Conservation (phyloP, 2,797 vertebrate species). For the Coracias cyanogaster region DNA sequence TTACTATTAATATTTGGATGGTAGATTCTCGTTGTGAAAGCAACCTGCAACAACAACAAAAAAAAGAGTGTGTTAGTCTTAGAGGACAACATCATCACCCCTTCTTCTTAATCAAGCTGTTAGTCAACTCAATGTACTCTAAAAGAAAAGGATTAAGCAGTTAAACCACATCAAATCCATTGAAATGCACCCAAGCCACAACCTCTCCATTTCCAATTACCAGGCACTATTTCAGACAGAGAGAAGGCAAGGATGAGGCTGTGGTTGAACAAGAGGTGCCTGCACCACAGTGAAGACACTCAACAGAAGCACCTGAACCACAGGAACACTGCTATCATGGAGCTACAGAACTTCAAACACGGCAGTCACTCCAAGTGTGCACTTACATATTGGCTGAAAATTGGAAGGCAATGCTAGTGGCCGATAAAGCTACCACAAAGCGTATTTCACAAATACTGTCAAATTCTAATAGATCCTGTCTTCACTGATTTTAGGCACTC, state of each 20-base stretch:
- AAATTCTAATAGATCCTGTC: not conserved
- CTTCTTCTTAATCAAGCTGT: not conserved
- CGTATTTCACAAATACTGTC: not conserved
- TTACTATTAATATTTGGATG: conserved; percentile 98
- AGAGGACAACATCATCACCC: not conserved
- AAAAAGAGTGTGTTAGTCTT: not conserved
- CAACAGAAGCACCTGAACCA: not conserved
- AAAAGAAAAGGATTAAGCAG: not conserved
- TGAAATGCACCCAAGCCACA: not conserved
- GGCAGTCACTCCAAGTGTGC: not conserved
- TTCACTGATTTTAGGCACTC: not conserved
- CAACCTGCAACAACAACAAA: conserved; percentile 83
- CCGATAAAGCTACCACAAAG: not conserved
- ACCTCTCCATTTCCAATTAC: not conserved
- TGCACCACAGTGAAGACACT: not conserved
- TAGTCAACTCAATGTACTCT: not conserved
- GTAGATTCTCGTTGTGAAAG: conserved; percentile 96
- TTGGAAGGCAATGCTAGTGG: not conserved
- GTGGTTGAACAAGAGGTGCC: not conserved
- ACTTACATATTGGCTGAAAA: not conserved
- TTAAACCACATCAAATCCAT: not conserved
- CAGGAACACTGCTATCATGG: not conserved
- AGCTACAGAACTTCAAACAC: not conserved
- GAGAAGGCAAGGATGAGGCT: not conserved
- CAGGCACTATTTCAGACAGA: not conserved